Evolutionary conservation across 2,113 vertebrate genomes (phyloP), one percentile per base, ranked within the genome.

Genomic region (Bolborhynchus lineola): DNA sequence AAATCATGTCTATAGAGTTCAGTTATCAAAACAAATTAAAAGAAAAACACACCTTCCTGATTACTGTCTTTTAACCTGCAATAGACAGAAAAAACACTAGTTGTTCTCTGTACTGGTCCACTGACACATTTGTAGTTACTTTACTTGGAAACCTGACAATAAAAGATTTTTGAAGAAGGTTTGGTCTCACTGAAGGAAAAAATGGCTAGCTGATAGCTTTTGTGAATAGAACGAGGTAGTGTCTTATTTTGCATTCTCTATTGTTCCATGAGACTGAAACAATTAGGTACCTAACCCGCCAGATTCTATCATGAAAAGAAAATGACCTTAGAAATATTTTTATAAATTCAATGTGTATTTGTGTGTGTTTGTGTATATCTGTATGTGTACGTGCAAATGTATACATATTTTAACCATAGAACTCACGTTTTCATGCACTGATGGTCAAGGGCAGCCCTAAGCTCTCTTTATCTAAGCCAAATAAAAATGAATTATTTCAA

Each of bases 11-110:
- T 82, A 55, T 72, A 41, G 2, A 62, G 35, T 72, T 94, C 57
- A 82, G 44, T 85, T 94, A 92, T 82, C 35, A 76, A 85, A 95
- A 90, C 13, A 93, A 82, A 89, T 92, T 68, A 91, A 65, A 35
- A 50, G 6, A 76, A 65, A 85, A 33, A 2, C 31, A 62, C 3
- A 31, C 13, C 16, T 87, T 52, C 17, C 18, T 69, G 15, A 49
- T 33, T 85, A 76, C 13, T 69, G 3, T 14, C 13, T 72, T 82
- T 86, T 72, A 80, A 83, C 16, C 16, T 37, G 33, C 13, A 82
- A 19, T 23, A 44, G 19, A 39, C 25, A 49, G 33, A 44, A 93
- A 82, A 76, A 11, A 0, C 8, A 39, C 2, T 53, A 12, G 0
- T 15, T 50, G 12, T 39, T 90, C 29, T 57, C 53, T 65, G 26